Percentiles rank a stretch among this genome's conserved stretches.
Evolutionary conservation across 2,797 vertebrate genomes (phyloP).

Genomic region (Poeciliopsis gracilis): DNA sequence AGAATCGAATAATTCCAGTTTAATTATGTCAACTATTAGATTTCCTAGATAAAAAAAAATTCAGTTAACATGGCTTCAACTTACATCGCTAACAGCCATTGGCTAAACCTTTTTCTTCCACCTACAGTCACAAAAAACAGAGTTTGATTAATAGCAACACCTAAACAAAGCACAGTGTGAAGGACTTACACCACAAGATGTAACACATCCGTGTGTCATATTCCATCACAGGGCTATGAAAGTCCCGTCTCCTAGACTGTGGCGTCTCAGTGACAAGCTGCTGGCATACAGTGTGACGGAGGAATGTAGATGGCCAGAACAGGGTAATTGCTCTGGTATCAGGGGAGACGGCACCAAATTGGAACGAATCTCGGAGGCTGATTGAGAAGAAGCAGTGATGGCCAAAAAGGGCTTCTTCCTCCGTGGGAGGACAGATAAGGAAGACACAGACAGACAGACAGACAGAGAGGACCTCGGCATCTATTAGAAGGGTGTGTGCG

Average conservation of each 20-base stretch:
- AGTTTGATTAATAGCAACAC: slow-evolving; percentile 6
- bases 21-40: background rate
- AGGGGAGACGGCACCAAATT: slow-evolving; percentile 69
- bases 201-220: slow-evolving; percentile 23
- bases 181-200: slow-evolving; percentile 3
- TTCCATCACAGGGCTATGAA: slow-evolving; percentile 42
- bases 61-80: background rate
- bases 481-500: slow-evolving; percentile 47
- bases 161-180: background rate
- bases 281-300: slow-evolving; percentile 39
- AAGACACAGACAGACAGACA: slow-evolving; percentile 49
- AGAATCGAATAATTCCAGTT: background rate
- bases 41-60: background rate
- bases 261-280: slow-evolving; percentile 51
- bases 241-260: slow-evolving; percentile 39
- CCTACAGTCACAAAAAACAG: background rate
- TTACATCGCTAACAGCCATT: background rate
- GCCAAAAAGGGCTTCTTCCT: slow-evolving; percentile 55
- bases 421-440: slow-evolving; percentile 67
- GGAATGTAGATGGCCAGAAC: slow-evolving; percentile 63
- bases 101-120: background rate
- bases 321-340: slow-evolving; percentile 76
- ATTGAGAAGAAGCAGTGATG: slow-evolving; percentile 65
- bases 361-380: slow-evolving; percentile 73
- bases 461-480: slow-evolving; percentile 50